These are phyloP conservation scores for Melozone crissalis DNA, from an alignment of 2,113 vertebrate genomes.

Conservation along the genomic window DNA sequence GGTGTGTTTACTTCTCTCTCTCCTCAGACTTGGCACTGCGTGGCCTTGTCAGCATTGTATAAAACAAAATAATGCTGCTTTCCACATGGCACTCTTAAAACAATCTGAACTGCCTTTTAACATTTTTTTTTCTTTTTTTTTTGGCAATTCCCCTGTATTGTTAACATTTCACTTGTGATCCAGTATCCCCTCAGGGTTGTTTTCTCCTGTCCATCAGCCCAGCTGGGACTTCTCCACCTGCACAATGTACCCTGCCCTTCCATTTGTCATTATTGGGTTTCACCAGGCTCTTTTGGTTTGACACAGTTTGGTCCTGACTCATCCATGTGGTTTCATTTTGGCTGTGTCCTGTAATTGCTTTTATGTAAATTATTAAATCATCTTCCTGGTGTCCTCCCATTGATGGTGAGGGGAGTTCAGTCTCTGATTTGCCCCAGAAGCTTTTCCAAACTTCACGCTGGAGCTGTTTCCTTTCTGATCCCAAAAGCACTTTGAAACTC, in stretches of 20 bases:
- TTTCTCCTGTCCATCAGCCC: neutral
- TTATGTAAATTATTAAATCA: neutral
- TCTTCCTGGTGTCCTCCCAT: neutral
- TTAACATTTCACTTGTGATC: neutral
- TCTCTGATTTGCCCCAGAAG: neutral
- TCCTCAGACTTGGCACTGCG: accelerated
- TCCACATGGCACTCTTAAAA: neutral
- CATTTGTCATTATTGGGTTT: neutral
- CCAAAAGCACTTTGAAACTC: neutral
- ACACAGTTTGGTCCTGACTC: neutral
- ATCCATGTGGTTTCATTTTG: neutral
- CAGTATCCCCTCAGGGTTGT: neutral
- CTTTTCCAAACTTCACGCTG: neutral
- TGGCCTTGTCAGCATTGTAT: neutral
- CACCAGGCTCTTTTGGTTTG: neutral
- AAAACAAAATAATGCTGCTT: neutral
- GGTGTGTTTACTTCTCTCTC: neutral
- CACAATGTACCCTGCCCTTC: accelerated
- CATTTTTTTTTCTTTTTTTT: no score
- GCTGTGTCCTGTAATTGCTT: neutral
- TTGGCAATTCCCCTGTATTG: neutral
- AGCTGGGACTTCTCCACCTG: neutral
- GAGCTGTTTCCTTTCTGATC: neutral
- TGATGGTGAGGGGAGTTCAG: neutral
- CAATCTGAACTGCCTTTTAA: neutral